Conservation (phyloP, 1,140 invertebrate species). For the Thaumatotibia leucotreta region DNA sequence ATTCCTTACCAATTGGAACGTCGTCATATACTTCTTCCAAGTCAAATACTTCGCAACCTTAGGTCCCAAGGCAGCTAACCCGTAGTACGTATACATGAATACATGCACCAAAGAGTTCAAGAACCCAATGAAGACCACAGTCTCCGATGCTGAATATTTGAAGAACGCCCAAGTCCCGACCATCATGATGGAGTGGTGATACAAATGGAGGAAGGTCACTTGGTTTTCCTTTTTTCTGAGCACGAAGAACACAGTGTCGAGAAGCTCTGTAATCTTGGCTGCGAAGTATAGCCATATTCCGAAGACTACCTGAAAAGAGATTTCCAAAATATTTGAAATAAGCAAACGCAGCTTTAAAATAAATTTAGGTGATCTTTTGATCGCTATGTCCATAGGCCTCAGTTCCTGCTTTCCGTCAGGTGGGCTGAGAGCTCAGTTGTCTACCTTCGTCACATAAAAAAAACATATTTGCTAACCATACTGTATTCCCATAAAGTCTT, state of each 20-base stretch:
- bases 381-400: too few species aligned
- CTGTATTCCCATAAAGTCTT: too few species aligned
- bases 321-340: background rate
- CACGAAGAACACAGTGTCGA: slow-evolving; percentile 95
- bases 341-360: too few species aligned
- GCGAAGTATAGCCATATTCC: slow-evolving; percentile 40
- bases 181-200: slow-evolving; percentile 96
- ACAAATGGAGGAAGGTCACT: slow-evolving; percentile 93
- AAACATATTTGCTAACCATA: too few species aligned
- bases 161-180: slow-evolving; percentile 93
- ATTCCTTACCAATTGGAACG: slow-evolving; percentile 92
- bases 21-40: slow-evolving; percentile 97
- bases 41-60: slow-evolving; percentile 93
- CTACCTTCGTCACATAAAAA: too few species aligned
- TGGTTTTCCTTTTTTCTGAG: slow-evolving; percentile 94
- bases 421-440: too few species aligned
- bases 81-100: slow-evolving; percentile 95
- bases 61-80: slow-evolving; percentile 92
- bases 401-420: too few species aligned
- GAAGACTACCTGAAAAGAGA: background rate
- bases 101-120: slow-evolving; percentile 96
- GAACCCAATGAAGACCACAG: slow-evolving; percentile 93
- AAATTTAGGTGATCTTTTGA: too few species aligned
- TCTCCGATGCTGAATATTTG: slow-evolving; percentile 61
- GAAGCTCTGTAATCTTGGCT: slow-evolving; percentile 53